A percentile compares a stretch with the other conserved stretches of the same genome.
phyloP scores from a whole-genome alignment of 2,888 invertebrate genomes.

The Tiliacea aurago region DNA sequence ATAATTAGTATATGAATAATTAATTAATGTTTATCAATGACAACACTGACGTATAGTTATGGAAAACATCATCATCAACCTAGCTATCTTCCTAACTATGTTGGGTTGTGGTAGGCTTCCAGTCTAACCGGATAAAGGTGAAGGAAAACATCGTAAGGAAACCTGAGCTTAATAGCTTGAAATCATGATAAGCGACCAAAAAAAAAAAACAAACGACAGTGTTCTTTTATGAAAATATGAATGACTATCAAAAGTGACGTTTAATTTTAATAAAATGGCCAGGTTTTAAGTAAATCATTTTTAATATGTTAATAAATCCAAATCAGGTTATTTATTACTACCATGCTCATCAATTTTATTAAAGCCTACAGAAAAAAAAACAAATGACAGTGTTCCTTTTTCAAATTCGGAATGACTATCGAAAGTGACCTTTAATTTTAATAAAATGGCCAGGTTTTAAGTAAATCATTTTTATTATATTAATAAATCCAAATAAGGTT shows the following conservation, averaged over 20 bases:
- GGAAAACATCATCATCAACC: neutral
- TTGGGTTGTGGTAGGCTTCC: no score
- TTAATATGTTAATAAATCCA: slow-evolving; percentile 1
- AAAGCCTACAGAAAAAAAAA: no score
- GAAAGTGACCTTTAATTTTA: neutral
- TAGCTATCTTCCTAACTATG: no score
- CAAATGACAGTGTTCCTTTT: neutral
- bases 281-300: neutral
- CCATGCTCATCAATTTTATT: slow-evolving; percentile 16
- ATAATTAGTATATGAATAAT: slow-evolving; percentile 27
- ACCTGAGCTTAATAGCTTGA: neutral
- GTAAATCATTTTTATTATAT: neutral
- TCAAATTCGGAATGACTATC: neutral
- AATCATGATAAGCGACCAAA: no score
- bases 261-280: neutral
- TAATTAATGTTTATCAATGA: neutral
- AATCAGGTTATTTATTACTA: slow-evolving; percentile 33
- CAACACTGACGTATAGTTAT: neutral
- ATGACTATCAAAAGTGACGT: neutral
- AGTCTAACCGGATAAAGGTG: no score
- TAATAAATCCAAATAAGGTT: no score
- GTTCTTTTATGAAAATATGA: neutral
- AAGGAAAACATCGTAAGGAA: neutral
- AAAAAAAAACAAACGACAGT: neutral
- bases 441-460: neutral